A percentile compares a stretch with the other conserved stretches of the same genome.
phyloP scores from a whole-genome alignment of 35 echinoderm and acorn worm species.

The Apostichopus californicus region DNA sequence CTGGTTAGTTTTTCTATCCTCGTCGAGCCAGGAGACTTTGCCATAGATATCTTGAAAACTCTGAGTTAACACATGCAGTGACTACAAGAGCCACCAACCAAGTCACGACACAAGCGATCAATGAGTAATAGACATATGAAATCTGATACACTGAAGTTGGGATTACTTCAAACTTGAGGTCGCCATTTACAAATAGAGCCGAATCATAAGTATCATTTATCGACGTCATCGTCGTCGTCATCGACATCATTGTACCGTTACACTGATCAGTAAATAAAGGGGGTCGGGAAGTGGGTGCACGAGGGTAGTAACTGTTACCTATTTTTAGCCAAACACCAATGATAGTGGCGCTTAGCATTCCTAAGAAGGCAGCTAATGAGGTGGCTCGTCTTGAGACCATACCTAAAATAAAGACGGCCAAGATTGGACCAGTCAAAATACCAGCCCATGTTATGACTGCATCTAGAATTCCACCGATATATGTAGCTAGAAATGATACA shows the following conservation, averaged over 20 bases:
- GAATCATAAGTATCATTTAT: not conserved
- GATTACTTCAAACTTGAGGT: not conserved
- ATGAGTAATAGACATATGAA: not conserved
- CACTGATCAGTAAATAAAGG: not conserved
- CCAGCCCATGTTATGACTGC: not conserved
- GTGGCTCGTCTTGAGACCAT: not conserved
- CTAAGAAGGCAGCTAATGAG: not conserved
- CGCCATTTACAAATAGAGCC: not conserved
- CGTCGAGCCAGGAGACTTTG: not conserved
- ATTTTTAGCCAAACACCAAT: slow-evolving; percentile 9
- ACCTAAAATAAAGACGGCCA: not conserved
- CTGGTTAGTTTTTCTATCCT: not conserved
- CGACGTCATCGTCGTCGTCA: not conserved
- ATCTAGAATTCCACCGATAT: not conserved
- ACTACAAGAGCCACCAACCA: not conserved
- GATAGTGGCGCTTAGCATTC: not conserved
- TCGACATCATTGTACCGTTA: not conserved
- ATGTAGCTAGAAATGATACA: not conserved
- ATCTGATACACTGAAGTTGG: slow-evolving; percentile 3
- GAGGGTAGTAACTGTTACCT: not conserved
- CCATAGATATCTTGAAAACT: not conserved
- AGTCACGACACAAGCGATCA: not conserved
- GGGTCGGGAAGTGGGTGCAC: not conserved
- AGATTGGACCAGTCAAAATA: slow-evolving; percentile 15
- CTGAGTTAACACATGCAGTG: not conserved